Conservation (phyloP, 1,140 invertebrate species). For the Centruroides vittatus region DNA sequence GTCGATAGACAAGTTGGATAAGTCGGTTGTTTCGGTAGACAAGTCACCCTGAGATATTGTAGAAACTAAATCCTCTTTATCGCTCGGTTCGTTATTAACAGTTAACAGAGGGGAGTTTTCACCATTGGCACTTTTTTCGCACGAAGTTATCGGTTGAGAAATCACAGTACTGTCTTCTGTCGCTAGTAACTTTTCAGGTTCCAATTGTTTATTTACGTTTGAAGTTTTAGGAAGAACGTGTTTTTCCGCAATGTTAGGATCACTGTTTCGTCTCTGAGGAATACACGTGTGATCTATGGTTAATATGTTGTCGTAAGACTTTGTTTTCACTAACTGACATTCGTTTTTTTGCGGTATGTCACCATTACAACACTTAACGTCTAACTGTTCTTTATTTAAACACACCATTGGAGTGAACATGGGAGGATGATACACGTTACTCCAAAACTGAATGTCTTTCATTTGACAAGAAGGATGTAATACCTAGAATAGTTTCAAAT, state of each 20-base stretch:
- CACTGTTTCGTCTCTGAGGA: constrained; percentile 53
- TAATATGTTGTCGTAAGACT: constrained; percentile 54
- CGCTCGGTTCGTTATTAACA: no score
- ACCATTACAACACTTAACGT: no score
- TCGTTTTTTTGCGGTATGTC: not conserved
- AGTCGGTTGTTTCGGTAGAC: not conserved
- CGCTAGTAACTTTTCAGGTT: no score
- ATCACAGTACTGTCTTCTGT: not conserved
- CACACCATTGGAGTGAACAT: not conserved
- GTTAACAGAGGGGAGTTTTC: not conserved
- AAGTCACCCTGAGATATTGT: no score
- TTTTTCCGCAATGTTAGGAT: constrained; percentile 48
- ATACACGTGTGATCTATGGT: constrained; percentile 44
- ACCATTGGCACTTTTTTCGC: not conserved
- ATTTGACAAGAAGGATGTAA: constrained; percentile 73
- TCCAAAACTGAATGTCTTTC: constrained; percentile 66
- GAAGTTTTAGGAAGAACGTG: not conserved
- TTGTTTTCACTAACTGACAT: constrained; percentile 27
- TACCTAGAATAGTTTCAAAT: constrained; percentile 39
- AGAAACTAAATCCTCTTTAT: no score
- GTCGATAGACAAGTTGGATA: constrained; percentile 24
- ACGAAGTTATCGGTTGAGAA: not conserved
- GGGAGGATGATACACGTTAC: constrained; percentile 54
- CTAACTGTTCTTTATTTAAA: no score
- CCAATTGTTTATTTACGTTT: not conserved